phyloP scores from a whole-genome alignment of 2,888 invertebrate genomes.

The Ichneumon xanthorius region DNA sequence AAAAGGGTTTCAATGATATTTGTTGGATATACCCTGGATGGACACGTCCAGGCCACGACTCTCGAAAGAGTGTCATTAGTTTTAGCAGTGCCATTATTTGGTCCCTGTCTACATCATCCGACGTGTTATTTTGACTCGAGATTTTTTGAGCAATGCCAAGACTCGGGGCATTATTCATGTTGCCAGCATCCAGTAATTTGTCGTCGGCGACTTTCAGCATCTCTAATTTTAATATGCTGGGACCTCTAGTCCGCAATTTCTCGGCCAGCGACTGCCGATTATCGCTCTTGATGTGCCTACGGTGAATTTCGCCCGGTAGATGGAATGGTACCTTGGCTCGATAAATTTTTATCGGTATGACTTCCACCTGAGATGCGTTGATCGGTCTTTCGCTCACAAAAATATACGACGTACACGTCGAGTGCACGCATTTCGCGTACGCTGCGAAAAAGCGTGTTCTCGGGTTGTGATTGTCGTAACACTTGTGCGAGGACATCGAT shows the following conservation, averaged over 20 bases:
- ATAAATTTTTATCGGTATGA: not conserved
- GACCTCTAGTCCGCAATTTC: not conserved
- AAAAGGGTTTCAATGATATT: constrained; percentile 1
- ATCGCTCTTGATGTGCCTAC: not conserved
- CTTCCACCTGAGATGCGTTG: not conserved
- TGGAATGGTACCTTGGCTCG: not conserved
- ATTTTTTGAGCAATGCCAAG: constrained; percentile 26
- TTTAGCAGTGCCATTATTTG: constrained; percentile 9
- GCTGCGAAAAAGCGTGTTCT: not conserved
- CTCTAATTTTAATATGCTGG: not conserved
- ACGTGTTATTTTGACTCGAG: constrained; percentile 14
- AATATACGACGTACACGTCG: not conserved
- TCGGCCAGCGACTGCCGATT: not conserved
- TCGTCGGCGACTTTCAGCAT: not conserved
- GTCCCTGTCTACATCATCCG: constrained; percentile 9
- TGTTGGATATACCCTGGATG: constrained; percentile 24
- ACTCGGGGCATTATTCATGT: constrained; percentile 17
- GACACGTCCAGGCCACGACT: not conserved
- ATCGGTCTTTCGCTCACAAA: not conserved
- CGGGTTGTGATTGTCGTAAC: not conserved
- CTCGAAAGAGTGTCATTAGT: not conserved
- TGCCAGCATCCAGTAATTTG: constrained; percentile 12
- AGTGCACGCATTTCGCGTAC: not conserved
- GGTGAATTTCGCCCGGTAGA: not conserved
- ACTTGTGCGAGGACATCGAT: not conserved